phyloP scores from a whole-genome alignment of 2,888 invertebrate species.

The Pseudoips prasinana region DNA sequence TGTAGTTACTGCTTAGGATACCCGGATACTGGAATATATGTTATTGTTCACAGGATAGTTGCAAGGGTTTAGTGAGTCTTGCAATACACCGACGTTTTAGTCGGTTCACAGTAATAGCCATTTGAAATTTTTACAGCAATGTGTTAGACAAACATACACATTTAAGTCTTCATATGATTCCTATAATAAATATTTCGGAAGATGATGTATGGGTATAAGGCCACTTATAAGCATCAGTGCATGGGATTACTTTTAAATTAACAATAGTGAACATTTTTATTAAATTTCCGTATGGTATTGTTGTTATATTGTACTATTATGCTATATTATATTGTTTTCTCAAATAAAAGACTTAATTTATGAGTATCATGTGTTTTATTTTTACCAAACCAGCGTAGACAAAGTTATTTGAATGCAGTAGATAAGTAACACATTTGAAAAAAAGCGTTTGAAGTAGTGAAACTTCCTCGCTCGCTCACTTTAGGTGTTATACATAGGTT shows the following conservation, averaged over 20 bases:
- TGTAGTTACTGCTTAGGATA: too few relatives aligned
- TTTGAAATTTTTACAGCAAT: constrained; percentile 12
- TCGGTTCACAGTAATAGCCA: constrained; percentile 14
- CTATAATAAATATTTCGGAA: constrained; percentile 24
- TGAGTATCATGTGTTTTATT: constrained; percentile 32
- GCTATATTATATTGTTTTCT: constrained; percentile 80
- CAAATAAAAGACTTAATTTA: constrained; percentile 80
- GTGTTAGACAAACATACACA: constrained; percentile 3
- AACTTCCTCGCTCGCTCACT: too few relatives aligned
- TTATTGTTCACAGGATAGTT: too few relatives aligned
- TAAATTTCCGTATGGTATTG: constrained; percentile 66
- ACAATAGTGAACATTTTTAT: constrained; percentile 43
- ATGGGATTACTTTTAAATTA: constrained; percentile 48
- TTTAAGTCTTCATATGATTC: constrained; percentile 9
- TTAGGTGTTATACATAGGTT: too few relatives aligned
- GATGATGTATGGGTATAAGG: constrained; percentile 45
- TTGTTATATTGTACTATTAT: constrained; percentile 74
- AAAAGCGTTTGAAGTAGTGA: too few relatives aligned
- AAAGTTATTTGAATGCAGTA: too few relatives aligned
- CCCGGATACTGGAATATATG: too few relatives aligned
- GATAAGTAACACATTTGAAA: too few relatives aligned
- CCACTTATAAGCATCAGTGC: constrained; percentile 37
- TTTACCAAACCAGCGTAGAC: too few relatives aligned
- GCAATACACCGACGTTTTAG: constrained; percentile 16
- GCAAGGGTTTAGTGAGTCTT: background rate